A percentile compares a stretch with the other conserved stretches of the same genome.
These are phyloP conservation scores for Papilio dardanus DNA, from an alignment of 1,140 invertebrate species.

Conservation along the genomic window DNA sequence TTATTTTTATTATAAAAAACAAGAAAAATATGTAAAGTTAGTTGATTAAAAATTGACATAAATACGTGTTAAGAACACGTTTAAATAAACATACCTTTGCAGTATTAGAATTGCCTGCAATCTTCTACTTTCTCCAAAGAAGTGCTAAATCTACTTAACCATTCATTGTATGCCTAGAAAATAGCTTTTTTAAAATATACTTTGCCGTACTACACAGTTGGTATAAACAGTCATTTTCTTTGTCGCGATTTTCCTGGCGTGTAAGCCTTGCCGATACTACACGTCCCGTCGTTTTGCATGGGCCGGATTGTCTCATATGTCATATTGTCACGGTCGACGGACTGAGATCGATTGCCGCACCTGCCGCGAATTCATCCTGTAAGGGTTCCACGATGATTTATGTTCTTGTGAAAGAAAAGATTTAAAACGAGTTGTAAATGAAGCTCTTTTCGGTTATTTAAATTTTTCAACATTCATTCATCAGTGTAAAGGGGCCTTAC, in stretches of 20 bases:
- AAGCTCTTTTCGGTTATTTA: conserved; percentile 1
- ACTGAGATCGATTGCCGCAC: conserved; percentile 76
- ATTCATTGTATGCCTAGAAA: too few species aligned
- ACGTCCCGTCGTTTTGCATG: conserved; percentile 67
- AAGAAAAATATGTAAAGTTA: too few species aligned
- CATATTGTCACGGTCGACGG: conserved; percentile 69
- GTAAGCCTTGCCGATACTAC: conserved; percentile 51
- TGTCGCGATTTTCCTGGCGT: conserved; percentile 41
- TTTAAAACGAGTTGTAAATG: conserved; percentile 1
- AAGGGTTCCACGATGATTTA: conserved; percentile 53
- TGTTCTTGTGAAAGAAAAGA: conserved; percentile 25
- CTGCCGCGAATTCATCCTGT: conserved; percentile 59
- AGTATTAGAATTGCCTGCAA: too few species aligned
- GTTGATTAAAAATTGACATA: too few species aligned
- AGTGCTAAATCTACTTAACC: too few species aligned
- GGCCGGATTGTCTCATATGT: conserved; percentile 77
- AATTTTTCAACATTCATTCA: neutral
- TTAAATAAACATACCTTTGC: too few species aligned
- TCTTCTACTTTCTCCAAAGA: too few species aligned
- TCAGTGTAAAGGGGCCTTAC: neutral
- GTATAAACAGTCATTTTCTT: neutral
- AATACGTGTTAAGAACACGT: too few species aligned
- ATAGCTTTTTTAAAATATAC: too few species aligned
- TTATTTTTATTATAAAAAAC: too few species aligned
- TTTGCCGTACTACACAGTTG: neutral